phyloP scores from a whole-genome alignment of 2,888 invertebrate genomes.

The Pterostichus niger region DNA sequence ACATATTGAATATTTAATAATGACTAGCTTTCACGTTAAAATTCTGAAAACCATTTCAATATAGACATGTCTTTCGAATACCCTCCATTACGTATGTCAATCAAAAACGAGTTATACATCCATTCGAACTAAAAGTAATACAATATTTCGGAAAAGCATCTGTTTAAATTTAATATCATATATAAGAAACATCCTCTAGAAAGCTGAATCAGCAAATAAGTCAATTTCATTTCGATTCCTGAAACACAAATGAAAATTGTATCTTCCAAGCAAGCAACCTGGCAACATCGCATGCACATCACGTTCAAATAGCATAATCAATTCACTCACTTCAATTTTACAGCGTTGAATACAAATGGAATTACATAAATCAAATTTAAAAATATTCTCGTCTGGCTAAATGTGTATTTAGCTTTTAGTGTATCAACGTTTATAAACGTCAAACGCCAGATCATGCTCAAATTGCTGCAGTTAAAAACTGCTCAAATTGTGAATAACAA shows the following conservation, averaged over 20 bases:
- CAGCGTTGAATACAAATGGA: slow-evolving; percentile 54
- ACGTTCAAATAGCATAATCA: slow-evolving; percentile 57
- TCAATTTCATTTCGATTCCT: slow-evolving; percentile 43
- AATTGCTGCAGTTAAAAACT: not conserved
- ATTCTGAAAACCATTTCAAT: slow-evolving; percentile 12
- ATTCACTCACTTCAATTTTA: slow-evolving; percentile 59
- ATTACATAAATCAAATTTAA: slow-evolving; percentile 53
- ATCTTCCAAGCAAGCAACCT: slow-evolving; percentile 6
- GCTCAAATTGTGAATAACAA: slow-evolving; percentile 22
- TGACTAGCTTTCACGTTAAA: too few species aligned
- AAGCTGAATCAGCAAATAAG: slow-evolving; percentile 51
- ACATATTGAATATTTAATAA: too few species aligned
- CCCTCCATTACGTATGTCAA: slow-evolving; percentile 25
- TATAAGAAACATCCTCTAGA: slow-evolving; percentile 28
- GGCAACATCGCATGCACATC: slow-evolving; percentile 29
- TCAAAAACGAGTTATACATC: slow-evolving; percentile 4
- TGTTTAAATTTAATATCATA: slow-evolving; percentile 34
- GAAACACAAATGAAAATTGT: slow-evolving; percentile 46
- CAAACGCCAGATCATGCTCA: not conserved
- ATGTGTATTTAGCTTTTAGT: slow-evolving; percentile 7
- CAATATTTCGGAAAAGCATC: slow-evolving; percentile 23
- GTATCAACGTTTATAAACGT: not conserved
- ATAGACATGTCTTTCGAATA: not conserved
- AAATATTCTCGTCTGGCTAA: slow-evolving; percentile 21
- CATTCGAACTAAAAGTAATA: slow-evolving; percentile 8